phyloP scores from a whole-genome alignment of 1,140 invertebrate genomes.

The Papilio polytes region DNA sequence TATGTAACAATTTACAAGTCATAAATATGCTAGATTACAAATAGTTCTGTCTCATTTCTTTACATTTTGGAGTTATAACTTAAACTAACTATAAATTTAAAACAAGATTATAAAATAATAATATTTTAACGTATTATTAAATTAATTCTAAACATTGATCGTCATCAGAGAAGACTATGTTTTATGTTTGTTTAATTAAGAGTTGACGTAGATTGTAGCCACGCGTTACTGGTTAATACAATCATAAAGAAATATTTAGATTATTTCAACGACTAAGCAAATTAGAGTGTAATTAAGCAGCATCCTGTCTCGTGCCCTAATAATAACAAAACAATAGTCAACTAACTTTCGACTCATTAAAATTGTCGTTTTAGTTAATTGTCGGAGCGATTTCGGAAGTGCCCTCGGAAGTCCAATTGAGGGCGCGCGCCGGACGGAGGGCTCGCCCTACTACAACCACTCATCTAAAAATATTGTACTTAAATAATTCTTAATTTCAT shows the following conservation, averaged over 20 bases:
- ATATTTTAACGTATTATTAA: no score
- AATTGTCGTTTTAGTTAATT: constrained; percentile 72
- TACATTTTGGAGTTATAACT: no score
- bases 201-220: constrained; percentile 12
- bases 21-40: no score
- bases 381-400: constrained; percentile 79
- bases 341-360: constrained; percentile 72
- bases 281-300: constrained; percentile 78
- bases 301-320: constrained; percentile 81
- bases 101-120: no score
- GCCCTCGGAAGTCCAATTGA: constrained; percentile 82
- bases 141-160: no score
- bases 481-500: constrained; percentile 26
- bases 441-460: constrained; percentile 69
- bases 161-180: background rate
- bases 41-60: no score
- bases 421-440: constrained; percentile 75
- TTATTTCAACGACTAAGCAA: constrained; percentile 63
- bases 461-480: constrained; percentile 47
- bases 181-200: constrained; percentile 17
- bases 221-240: constrained; percentile 34
- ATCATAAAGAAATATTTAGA: background rate
- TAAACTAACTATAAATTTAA: no score
- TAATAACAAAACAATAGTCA: constrained; percentile 82
- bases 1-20: no score